Evolutionary conservation across 2,113 vertebrate species (phyloP), one percentile per base, ranked within the genome.

Genomic region (Kryptolebias marmoratus): DNA sequence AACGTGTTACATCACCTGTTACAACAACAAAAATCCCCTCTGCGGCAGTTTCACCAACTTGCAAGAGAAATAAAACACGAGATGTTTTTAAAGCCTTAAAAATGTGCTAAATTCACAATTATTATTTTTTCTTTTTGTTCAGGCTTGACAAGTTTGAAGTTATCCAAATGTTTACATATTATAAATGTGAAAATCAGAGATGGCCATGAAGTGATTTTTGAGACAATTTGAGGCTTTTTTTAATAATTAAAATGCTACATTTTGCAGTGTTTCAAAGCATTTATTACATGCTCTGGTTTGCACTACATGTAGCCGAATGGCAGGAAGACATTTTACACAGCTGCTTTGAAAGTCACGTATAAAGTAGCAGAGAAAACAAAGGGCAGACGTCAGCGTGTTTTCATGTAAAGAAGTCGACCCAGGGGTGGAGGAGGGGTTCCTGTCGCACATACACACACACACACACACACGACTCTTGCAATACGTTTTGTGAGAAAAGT

Each of bases 341-440:
- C 32, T 36, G 14, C 57, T 48, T 54, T 61, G 28, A 36, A 60
- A 44, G 42, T 22, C 2, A 69, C 27, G 56, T 32, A 11, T 3
- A 8, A 10, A 31, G 2, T 44, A 55, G 8, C 2, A n/a, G 11
- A 53, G 39, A 39, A 65, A 60, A 47, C 28, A 54, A 68, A 52
- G 56, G 16, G 30, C 18, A 32, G 22, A 67, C 18, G 36, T 68
- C 63, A 52, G 67, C 68, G 18, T 73, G 48, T 75, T 71, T 78
- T 67, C 0, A 64, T 57, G 53, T 28, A 28, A n/a, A 16, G 50
- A 15, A 3, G 15, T 54, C 42, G 22, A 45, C 8, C 48, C 36
- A 58, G 47, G 14, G n/a, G 28, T 2, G 56, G 36, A 15, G 70
- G 44, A 14, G 44, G 8, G 13, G 22, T 64, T 66, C 42, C 61